phyloP scores from a whole-genome alignment of 2,797 vertebrate genomes.

The Natrix natrix region DNA sequence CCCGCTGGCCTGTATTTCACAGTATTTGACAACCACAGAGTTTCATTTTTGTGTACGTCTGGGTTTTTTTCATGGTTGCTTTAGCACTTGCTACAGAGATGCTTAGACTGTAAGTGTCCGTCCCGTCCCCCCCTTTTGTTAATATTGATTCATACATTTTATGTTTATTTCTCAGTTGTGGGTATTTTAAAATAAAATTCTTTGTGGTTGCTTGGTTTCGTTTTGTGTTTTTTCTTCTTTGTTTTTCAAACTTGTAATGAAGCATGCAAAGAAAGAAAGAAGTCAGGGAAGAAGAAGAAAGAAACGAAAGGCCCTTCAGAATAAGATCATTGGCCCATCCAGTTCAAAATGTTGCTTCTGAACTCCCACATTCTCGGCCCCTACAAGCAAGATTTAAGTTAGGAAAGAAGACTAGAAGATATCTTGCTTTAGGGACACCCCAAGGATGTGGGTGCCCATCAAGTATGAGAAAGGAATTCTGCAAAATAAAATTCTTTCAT shows the following conservation, averaged over 20 bases:
- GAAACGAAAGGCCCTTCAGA: neutral
- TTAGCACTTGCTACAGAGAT: neutral
- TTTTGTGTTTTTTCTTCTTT: neutral
- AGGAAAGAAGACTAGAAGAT: neutral
- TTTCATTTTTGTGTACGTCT: neutral
- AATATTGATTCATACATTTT: neutral
- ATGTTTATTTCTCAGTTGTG: neutral
- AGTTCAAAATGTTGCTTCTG: neutral
- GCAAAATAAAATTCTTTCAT: neutral
- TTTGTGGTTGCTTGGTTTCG: neutral
- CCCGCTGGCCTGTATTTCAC: neutral
- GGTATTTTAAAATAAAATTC: neutral
- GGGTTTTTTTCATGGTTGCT: neutral
- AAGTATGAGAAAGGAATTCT: neutral
- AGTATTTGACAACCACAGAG: neutral
- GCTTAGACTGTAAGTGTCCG: neutral
- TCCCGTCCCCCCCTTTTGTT: accelerated
- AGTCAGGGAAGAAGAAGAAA: neutral
- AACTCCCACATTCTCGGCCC: neutral
- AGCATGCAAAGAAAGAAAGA: neutral
- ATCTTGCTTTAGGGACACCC: neutral
- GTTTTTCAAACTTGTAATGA: neutral
- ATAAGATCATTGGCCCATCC: neutral
- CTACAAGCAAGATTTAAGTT: neutral
- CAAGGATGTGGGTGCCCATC: neutral